Conservation (phyloP, 1,140 invertebrate genomes). For the Drosophila santomea region DNA sequence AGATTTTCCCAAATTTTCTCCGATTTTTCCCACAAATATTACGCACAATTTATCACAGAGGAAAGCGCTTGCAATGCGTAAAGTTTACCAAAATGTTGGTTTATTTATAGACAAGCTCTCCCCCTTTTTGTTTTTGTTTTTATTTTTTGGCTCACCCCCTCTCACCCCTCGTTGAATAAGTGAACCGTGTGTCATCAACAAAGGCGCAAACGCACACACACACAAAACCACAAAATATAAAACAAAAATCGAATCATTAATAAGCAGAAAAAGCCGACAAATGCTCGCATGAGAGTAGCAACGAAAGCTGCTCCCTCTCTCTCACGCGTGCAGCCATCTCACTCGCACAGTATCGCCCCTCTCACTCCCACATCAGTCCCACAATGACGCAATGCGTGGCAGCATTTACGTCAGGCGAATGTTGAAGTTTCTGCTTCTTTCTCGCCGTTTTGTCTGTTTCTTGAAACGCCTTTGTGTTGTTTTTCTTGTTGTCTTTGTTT, state of each 20-base stretch:
- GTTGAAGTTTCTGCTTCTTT: conserved; percentile 27
- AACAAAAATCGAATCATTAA: conserved; percentile 25
- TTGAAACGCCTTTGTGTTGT: conserved; percentile 12
- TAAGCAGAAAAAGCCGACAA: conserved; percentile 42
- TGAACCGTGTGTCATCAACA: conserved; percentile 59
- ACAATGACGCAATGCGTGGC: conserved; percentile 68
- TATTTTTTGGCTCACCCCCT: not conserved
- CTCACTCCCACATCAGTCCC: conserved; percentile 4
- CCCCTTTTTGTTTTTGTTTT: not conserved
- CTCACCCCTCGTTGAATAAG: conserved; percentile 28
- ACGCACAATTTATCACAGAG: not conserved
- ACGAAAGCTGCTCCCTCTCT: conserved; percentile 11
- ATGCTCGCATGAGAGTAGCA: conserved; percentile 3
- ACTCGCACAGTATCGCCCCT: not conserved
- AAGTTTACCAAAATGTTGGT: conserved; percentile 13
- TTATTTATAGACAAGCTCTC: conserved; percentile 24
- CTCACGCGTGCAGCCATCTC: conserved; percentile 1
- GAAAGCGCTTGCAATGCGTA: conserved; percentile 2
- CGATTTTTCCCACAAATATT: conserved; percentile 11
- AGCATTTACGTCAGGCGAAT: conserved; percentile 62
- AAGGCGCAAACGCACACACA: conserved; percentile 1
- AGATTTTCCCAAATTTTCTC: not conserved
- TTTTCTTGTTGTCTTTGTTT: not conserved
- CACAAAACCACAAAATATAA: conserved; percentile 17
- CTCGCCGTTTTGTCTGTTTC: conserved; percentile 1